Base-by-base conservation (phyloP, 1,140 invertebrate species). In the Marisa cornuarietis region DNA sequence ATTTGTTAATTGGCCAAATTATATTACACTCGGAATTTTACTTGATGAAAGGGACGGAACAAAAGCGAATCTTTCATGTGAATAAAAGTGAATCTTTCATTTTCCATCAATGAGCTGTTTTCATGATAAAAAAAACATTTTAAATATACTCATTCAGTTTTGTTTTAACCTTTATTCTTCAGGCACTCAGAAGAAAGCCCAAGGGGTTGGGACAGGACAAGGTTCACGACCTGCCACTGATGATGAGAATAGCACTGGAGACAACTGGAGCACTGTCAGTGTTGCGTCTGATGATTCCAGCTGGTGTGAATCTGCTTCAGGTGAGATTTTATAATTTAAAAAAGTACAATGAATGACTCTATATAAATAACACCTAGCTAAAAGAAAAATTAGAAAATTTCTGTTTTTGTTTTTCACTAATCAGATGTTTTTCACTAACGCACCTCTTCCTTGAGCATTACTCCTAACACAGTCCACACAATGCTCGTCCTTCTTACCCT, bases 261-360 rank as follows among this genome's bases (percentile, higher is more conserved):
- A 88, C 65, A 89, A 88, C 78, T 85, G 83, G 83, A 89, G 87
- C 79, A 86, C 86, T 65, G 85, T 84, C 74, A 88, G 88, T 83
- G 82, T 85, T 14, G 71, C 85, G 54, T 87, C 87, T 6, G 86
- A 87, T 49, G 84, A 86, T 72, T 74, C 71, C n/a, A 81, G 76
- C 54, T 81, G 81, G 66, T 72, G 79, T 54, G 76, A 68, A 49
- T 78, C 83, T 61, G 85, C 86, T 31, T 86, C 86, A 77, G 87
- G 87, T 85, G 79, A 54, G 58, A 3, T 52, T 71, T 66, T 62
- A 61, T 73, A 61, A 61, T 20, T 77, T 68, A 49, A 22, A 11
- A 20, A 69, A 78, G 63, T 73, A 26, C 7, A 3, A 22, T n/a
- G n/a, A n/a, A n/a, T n/a, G n/a, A n/a, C n/a, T n/a, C n/a, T n/a